phyloP scores from a whole-genome alignment of 2,797 vertebrate species.

The Urophycis tenuis region DNA sequence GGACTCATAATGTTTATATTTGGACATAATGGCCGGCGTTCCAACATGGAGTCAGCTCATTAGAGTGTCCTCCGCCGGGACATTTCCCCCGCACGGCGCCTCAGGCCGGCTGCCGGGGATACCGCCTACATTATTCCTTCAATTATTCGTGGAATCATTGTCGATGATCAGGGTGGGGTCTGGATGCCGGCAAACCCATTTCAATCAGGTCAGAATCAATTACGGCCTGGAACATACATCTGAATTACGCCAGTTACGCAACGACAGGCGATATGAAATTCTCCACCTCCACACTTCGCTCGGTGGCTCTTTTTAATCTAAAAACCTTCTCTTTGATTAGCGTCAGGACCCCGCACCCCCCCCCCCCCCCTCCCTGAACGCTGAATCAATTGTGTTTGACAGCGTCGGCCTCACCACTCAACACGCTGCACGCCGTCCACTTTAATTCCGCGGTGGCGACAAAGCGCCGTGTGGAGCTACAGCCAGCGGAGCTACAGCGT shows the following conservation, averaged over 20 bases:
- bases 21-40: neutral
- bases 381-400: constrained; percentile 11
- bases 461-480: no score
- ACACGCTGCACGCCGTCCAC: constrained; percentile 4
- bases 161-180: neutral
- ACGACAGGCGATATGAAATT: constrained; percentile 7
- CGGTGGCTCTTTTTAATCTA: constrained; percentile 6
- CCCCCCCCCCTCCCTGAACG: neutral
- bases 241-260: neutral
- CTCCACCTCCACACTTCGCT: neutral
- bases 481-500: no score
- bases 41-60: neutral
- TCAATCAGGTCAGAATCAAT: neutral
- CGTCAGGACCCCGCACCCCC: neutral
- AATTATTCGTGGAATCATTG: neutral
- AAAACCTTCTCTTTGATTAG: constrained; percentile 6
- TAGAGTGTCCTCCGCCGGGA: neutral
- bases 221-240: neutral
- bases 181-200: neutral
- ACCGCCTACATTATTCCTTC: neutral
- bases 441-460: neutral
- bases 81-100: neutral
- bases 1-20: neutral
- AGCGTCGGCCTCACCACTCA: neutral
- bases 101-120: neutral